A percentile compares a stretch with the other conserved stretches of the same genome.
phyloP scores from a whole-genome alignment of 53 echinoderm and acorn worm species.

The Holothuria scabra region DNA sequence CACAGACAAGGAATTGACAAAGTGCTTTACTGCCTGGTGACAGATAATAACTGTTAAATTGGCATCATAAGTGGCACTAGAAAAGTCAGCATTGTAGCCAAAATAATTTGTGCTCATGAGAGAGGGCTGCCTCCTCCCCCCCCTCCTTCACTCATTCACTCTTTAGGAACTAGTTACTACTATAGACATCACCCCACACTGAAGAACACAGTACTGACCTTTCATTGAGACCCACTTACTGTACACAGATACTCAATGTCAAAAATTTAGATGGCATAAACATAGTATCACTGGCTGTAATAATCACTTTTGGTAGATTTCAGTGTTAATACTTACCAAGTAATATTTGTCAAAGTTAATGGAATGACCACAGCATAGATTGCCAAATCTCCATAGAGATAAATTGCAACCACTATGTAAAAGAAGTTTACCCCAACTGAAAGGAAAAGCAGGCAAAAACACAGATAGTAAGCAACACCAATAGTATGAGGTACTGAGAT shows the following conservation, averaged over 20 bases:
- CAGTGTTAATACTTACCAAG: slow-evolving; percentile 67
- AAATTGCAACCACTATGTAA: slow-evolving; percentile 81
- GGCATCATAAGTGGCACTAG: no score
- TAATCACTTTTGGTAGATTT: not conserved
- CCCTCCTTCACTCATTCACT: no score
- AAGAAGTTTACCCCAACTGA: slow-evolving; percentile 86
- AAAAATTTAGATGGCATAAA: not conserved
- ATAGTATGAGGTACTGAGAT: not conserved
- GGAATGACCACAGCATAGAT: slow-evolving; percentile 96
- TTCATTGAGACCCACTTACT: not conserved
- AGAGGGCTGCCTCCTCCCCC: no score
- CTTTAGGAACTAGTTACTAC: no score
- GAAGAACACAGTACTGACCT: no score
- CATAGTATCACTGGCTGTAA: not conserved
- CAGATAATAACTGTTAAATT: no score
- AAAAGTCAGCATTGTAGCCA: no score
- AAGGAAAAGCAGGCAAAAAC: not conserved
- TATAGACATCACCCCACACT: no score
- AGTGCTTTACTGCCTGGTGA: no score
- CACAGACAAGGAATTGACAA: no score
- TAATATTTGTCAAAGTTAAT: slow-evolving; percentile 85
- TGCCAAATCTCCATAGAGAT: slow-evolving; percentile 95
- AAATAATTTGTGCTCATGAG: no score
- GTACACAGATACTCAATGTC: no score
- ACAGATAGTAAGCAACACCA: not conserved